Conservation (phyloP, 2,113 vertebrate species). For the Notarius quadriscutis region DNA sequence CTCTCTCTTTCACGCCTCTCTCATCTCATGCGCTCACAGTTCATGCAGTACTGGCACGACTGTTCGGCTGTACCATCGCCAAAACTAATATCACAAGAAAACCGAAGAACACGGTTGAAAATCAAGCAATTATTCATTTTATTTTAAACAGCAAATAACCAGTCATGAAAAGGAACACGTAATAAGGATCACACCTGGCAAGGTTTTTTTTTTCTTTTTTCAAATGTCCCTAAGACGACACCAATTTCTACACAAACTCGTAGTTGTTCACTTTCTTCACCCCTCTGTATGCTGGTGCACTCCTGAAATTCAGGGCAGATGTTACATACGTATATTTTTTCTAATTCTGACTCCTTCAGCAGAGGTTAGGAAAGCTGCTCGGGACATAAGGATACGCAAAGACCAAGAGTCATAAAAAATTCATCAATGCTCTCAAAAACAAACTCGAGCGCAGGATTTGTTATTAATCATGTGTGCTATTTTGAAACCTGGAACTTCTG, state of each 20-base stretch:
- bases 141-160: neutral
- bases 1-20: neutral
- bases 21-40: conserved; percentile 1
- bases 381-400: neutral
- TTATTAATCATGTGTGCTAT: neutral
- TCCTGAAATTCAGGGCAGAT: neutral
- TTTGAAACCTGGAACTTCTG: conserved; percentile 1
- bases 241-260: neutral
- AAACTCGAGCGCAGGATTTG: neutral
- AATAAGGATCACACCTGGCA: neutral
- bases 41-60: neutral
- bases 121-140: neutral
- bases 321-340: neutral
- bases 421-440: neutral
- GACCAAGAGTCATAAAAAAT: neutral
- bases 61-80: neutral
- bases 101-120: neutral
- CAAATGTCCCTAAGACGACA: neutral
- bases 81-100: neutral
- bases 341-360: neutral
- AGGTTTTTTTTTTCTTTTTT: neutral
- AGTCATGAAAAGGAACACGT: neutral
- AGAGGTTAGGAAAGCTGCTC: neutral
- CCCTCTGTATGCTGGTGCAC: neutral
- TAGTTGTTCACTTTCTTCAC: neutral